Conservation (phyloP, 2,888 invertebrate genomes). For the Drosophila ezoana region DNA sequence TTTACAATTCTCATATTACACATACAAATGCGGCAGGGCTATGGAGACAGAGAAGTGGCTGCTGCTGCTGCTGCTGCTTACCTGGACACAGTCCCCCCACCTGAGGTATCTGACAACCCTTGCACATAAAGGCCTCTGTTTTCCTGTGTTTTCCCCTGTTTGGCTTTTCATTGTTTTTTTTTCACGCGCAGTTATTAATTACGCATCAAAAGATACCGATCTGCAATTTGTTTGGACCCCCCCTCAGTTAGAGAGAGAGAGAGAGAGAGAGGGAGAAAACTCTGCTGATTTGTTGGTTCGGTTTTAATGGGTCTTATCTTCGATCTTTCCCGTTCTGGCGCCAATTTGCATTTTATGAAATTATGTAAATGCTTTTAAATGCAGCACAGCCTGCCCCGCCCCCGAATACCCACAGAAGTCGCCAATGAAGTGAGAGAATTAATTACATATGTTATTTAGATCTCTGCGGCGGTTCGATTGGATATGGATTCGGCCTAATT, state of each 20-base stretch:
- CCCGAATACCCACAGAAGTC: conserved; percentile 43
- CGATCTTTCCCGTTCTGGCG: conserved; percentile 51
- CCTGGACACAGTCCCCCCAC: conserved; percentile 41
- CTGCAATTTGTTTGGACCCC: conserved; percentile 60
- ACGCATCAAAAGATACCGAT: conserved; percentile 79
- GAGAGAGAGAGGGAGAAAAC: not conserved
- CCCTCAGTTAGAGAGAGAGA: too few relatives aligned
- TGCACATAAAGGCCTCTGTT: conserved; percentile 7
- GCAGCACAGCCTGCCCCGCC: conserved; percentile 2
- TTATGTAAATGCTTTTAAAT: conserved; percentile 64
- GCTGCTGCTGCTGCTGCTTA: conserved; percentile 17
- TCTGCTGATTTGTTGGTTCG: conserved; percentile 58
- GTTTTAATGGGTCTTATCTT: conserved; percentile 60
- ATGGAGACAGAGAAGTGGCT: not conserved
- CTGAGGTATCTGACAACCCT: conserved; percentile 29
- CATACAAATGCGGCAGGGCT: conserved; percentile 2
- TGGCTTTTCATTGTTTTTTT: conserved; percentile 27
- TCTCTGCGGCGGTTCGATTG: conserved; percentile 41
- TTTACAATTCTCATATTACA: conserved; percentile 61
- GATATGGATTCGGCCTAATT: conserved; percentile 34
- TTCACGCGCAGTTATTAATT: conserved; percentile 71
- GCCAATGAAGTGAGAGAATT: conserved; percentile 45
- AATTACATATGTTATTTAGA: conserved; percentile 66
- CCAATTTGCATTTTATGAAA: conserved; percentile 72
- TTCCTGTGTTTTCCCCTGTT: conserved; percentile 8